Conservation (phyloP, 2,797 vertebrate species). For the Smutsia gigantea region DNA sequence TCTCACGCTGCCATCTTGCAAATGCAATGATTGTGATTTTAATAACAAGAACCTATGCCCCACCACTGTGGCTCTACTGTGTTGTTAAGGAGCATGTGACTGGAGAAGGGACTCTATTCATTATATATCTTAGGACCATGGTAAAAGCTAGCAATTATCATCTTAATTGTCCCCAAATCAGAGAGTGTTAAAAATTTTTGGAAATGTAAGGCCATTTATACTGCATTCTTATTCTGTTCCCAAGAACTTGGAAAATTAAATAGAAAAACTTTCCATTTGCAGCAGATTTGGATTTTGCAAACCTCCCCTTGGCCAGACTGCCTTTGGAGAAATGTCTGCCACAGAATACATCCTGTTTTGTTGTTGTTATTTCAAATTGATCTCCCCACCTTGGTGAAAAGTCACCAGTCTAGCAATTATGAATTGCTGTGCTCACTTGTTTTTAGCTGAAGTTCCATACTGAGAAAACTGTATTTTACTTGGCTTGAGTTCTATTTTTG, state of each 20-base stretch:
- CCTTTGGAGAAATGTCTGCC: conserved; percentile 30
- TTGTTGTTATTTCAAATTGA: conserved; percentile 65
- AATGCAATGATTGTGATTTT: not conserved
- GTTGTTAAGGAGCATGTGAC: not conserved
- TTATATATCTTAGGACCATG: not conserved
- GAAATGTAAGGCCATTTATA: not conserved
- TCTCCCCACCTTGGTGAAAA: conserved; percentile 63
- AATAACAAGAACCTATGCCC: not conserved
- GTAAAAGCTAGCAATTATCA: not conserved
- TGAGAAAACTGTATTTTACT: conserved; percentile 75
- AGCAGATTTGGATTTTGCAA: conserved; percentile 43
- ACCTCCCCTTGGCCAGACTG: not conserved
- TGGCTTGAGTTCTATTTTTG: conserved; percentile 65
- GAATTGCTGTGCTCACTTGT: conserved; percentile 68
- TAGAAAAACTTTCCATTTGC: not conserved
- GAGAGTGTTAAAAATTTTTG: not conserved
- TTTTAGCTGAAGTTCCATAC: conserved; percentile 64
- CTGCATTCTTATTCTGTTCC: not conserved
- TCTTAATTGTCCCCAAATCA: not conserved
- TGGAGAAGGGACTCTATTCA: not conserved
- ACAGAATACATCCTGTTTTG: conserved; percentile 59
- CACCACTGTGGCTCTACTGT: not conserved
- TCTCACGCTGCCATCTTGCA: no score
- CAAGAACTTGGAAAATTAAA: not conserved
- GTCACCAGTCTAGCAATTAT: conserved; percentile 61